A percentile compares a stretch with the other conserved stretches of the same genome.
These are phyloP conservation scores for Callosobruchus maculatus DNA, from an alignment of 2,888 invertebrate genomes.

Conservation along the genomic window DNA sequence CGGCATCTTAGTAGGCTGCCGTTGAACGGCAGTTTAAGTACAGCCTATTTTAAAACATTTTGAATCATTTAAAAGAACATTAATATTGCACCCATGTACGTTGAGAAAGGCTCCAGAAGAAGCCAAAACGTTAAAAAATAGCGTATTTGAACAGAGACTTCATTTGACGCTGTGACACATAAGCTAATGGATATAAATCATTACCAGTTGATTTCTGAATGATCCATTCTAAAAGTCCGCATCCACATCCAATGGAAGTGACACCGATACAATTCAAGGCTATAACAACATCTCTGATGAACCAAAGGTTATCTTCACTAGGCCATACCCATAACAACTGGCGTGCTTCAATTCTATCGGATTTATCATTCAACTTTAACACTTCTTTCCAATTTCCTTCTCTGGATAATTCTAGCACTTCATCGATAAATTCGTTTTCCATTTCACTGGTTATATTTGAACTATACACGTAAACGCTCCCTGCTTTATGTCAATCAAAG, in stretches of 20 bases:
- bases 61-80: too few relatives aligned
- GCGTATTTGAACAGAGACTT: too few relatives aligned
- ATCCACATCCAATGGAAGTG: slow-evolving; percentile 75
- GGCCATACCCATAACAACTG: slow-evolving; percentile 73
- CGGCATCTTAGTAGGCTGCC: too few relatives aligned
- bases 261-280: slow-evolving; percentile 52
- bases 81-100: too few relatives aligned
- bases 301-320: slow-evolving; percentile 59
- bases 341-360: slow-evolving; percentile 45
- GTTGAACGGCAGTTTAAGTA: too few relatives aligned
- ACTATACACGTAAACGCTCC: not conserved
- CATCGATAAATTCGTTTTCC: slow-evolving; percentile 39
- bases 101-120: too few relatives aligned
- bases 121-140: too few relatives aligned
- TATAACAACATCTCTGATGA: slow-evolving; percentile 52
- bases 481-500: not conserved
- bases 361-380: slow-evolving; percentile 47
- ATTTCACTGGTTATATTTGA: slow-evolving; percentile 3
- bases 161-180: too few relatives aligned
- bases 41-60: too few relatives aligned
- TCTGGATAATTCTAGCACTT: slow-evolving; percentile 47
- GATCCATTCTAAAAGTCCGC: slow-evolving; percentile 80
- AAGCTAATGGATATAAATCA: too few relatives aligned
- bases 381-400: slow-evolving; percentile 50
- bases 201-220: slow-evolving; percentile 63